Base-by-base conservation (phyloP, 2,113 vertebrate species). In the Periophthalmus modestus region DNA sequence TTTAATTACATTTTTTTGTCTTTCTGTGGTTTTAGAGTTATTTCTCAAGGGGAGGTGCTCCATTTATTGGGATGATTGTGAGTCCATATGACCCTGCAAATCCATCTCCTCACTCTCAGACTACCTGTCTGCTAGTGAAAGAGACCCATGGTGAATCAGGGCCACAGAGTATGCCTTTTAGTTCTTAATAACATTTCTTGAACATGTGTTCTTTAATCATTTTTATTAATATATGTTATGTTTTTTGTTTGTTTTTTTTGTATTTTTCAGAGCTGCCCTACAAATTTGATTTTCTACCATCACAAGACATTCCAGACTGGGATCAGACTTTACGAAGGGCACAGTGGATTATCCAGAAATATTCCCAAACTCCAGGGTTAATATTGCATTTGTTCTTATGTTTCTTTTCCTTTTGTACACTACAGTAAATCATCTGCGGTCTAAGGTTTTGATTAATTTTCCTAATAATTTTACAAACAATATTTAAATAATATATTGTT, bases 11-110 rank as follows among this genome's bases (percentile, higher is more conserved):
- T 10, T 43, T 43, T 67, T 69, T 39, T 78, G 36, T 43, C n/a
- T 39, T 18, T 68, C 6, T 65, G 19, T 62, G 79, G 0, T n/a
- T 87, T 7, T 75, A 99, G 98, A 96, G 94, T 87, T 99, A 99
- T 77, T 99, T 99, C 91, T 98, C 97, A 73, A 94, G 97, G 36
- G 97, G 98, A 1, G 98, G 97, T 63, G 97, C 98, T 73, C 96
- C 96, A 39, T 99, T 99, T 84, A 95, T 99, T 21, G 98, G 98
- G 36, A 96, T 99, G 95, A 99, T 99, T n/a, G 89, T 99, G 82
- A 99, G 97, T 80, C 97, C 98, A 1, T 99, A 97, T 80, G 97
- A 99, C 91, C 93, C 94, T 47, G 95, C 92, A 34, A 98, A 99
- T 79, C 87, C 95, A 58, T 96, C 96, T 10, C 97, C 97, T 0